Conservation (phyloP, 1,140 invertebrate genomes). For the Brachionus rubens region DNA sequence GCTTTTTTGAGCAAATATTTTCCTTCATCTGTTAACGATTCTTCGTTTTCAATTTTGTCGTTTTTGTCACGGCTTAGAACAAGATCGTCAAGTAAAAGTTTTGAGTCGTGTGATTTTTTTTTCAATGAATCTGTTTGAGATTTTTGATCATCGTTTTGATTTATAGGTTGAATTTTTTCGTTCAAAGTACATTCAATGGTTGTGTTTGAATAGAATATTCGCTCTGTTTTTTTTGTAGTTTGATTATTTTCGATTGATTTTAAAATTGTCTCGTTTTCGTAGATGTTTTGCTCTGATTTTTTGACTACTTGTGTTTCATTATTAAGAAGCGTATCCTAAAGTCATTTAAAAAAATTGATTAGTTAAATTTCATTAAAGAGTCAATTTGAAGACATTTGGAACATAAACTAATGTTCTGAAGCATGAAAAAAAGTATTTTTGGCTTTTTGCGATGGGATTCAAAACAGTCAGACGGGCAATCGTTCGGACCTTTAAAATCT, state of each 20-base stretch:
- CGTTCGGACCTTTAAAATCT: too few species aligned
- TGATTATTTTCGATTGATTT: conserved; percentile 6
- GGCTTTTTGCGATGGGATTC: too few species aligned
- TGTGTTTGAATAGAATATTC: neutral
- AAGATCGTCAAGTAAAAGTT: conserved; percentile 15
- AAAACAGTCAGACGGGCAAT: too few species aligned
- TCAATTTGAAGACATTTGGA: too few species aligned
- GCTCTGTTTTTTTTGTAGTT: neutral
- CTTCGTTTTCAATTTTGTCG: conserved; percentile 52
- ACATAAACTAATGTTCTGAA: too few species aligned
- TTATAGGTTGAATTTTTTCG: neutral
- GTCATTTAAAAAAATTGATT: neutral
- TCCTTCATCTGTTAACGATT: conserved; percentile 49
- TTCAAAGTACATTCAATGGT: neutral
- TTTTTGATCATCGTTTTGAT: neutral
- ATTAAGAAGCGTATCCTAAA: neutral
- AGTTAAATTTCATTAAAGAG: too few species aligned
- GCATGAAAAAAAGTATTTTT: too few species aligned
- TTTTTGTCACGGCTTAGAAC: conserved; percentile 4
- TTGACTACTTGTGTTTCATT: neutral
- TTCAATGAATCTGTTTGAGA: neutral
- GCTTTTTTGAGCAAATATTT: conserved; percentile 56
- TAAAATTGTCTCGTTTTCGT: conserved; percentile 37
- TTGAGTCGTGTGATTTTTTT: conserved; percentile 9
- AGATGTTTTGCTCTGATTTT: neutral